A percentile compares a stretch with the other conserved stretches of the same genome.
Conservation (phyloP, 2,888 invertebrate genomes). For the Leucophenga maculata region DNA sequence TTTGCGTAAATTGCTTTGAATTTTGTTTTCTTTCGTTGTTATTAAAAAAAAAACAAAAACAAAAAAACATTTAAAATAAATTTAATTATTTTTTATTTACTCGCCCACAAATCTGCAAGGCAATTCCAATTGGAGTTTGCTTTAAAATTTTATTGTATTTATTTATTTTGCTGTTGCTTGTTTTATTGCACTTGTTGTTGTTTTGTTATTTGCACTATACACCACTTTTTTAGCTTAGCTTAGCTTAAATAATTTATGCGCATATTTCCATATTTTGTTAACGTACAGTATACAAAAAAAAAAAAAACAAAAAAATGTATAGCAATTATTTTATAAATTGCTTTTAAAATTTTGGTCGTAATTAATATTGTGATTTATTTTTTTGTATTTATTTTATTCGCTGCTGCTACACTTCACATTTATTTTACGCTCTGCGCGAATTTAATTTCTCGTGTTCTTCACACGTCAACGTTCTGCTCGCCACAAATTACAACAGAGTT, state of each 20-base stretch:
- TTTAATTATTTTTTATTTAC: neutral
- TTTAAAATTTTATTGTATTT: neutral
- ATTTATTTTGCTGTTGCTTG: neutral
- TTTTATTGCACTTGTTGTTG: slow-evolving; percentile 12
- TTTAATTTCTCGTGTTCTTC: no score
- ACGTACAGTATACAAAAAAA: neutral
- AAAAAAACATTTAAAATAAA: neutral
- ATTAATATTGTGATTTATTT: neutral
- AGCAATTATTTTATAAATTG: neutral
- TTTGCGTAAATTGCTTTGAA: neutral
- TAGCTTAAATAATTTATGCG: neutral
- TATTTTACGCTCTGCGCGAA: no score
- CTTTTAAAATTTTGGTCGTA: no score
- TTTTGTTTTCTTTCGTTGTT: neutral
- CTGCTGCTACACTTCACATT: neutral
- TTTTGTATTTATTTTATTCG: neutral
- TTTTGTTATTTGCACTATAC: neutral
- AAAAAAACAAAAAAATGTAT: slow-evolving; percentile 9
- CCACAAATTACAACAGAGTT: neutral
- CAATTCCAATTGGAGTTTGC: slow-evolving; percentile 1
- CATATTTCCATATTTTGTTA: no score
- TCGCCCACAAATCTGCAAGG: neutral
- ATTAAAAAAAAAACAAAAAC: neutral
- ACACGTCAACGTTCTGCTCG: slow-evolving; percentile 3
- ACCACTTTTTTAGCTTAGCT: neutral